Conservation (phyloP, 1,140 invertebrate species). For the Drosophila watanabei region DNA sequence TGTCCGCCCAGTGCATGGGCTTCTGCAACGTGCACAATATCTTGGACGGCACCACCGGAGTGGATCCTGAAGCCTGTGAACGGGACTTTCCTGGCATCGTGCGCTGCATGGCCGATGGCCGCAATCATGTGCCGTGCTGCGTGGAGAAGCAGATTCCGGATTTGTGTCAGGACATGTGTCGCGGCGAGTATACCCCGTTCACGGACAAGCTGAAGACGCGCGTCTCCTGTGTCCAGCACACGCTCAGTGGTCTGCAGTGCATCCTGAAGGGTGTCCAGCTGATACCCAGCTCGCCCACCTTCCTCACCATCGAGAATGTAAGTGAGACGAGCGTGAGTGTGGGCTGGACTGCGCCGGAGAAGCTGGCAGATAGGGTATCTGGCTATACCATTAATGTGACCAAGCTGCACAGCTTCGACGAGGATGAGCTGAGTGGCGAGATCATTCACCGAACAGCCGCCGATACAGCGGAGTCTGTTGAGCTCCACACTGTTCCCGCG, state of each 20-base stretch:
- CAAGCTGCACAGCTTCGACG: constrained; percentile 89
- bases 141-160: constrained; percentile 92
- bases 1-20: constrained; percentile 89
- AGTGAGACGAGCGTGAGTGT: constrained; percentile 90
- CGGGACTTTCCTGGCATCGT: constrained; percentile 92
- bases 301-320: constrained; percentile 90
- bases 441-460: constrained; percentile 29
- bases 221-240: constrained; percentile 93
- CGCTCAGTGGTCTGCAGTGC: constrained; percentile 92
- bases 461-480: constrained; percentile 38
- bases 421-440: constrained; percentile 72
- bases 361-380: constrained; percentile 88
- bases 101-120: constrained; percentile 90
- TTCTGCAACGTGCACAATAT: constrained; percentile 94
- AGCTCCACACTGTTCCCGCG: constrained; percentile 86
- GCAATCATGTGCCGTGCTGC: constrained; percentile 94
- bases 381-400: constrained; percentile 91
- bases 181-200: constrained; percentile 94
- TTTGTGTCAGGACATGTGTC: constrained; percentile 93
- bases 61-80: constrained; percentile 92
- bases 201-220: constrained; percentile 93
- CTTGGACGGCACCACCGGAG: constrained; percentile 91
- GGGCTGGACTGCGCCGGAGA: constrained; percentile 89
- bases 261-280: constrained; percentile 93
- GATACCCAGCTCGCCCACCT: constrained; percentile 90